Base-by-base conservation (phyloP, 2,888 invertebrate species). In the Pammene aurita region DNA sequence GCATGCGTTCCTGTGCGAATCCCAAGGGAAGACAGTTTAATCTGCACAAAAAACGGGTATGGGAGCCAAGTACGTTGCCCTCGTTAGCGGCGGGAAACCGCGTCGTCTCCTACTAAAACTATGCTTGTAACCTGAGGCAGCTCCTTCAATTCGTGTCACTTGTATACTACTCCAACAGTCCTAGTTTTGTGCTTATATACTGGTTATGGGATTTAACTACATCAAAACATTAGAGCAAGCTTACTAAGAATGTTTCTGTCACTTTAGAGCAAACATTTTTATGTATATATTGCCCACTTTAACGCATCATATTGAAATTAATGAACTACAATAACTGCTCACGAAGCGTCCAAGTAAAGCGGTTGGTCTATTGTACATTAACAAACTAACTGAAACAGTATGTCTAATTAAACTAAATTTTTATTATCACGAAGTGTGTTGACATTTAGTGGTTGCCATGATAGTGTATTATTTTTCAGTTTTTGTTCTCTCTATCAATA, bases 11-110 rank as follows among this genome's bases (percentile, higher is more conserved):
- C 64, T 54, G 54, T 54, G 48, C 44, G 38, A 38, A 58, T 64
- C 54, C 46, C 46, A 44, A 57, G 57, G 41, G 50, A 41, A 34
- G 34, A 46, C 52, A 66, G 35, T 46, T 54, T 58, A 68, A 64
- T 64, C 44, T 54, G 11, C 41, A 54, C 54, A 64, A 65, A 64
- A 68, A 67, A 69, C 50, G 58, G 52, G 54, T 54, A 58, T 46
- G n/a, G 18, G 50, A 16, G 63, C 34, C 41, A 38, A 14, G 68
- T 64, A 46, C 64, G 54, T 64, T 63, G 62, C 56, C 66, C 56
- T 56, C 67, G 57, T 56, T 57, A 44, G 42, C 42, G 50, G 44
- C 63, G 42, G 18, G 67, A 57, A 63, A 50, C 38, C 11, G 57
- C 18, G 48, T 57, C 57, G 52, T 42, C 35, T 35, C 18, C 14